These are phyloP conservation scores for Hystrix brachyura DNA, from an alignment of 2,113 vertebrate genomes.

Conservation along the genomic window DNA sequence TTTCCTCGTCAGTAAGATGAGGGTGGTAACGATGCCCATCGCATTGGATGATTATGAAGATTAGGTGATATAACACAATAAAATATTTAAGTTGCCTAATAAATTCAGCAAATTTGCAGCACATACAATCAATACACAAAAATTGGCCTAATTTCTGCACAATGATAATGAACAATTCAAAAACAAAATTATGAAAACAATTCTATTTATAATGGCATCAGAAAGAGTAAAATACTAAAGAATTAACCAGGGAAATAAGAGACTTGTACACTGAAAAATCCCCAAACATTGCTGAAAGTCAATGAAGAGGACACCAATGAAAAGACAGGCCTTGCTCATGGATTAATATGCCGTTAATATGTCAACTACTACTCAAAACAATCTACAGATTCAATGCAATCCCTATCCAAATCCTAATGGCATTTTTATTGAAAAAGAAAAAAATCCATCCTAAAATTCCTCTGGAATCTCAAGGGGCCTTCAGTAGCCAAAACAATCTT, in stretches of 20 bases:
- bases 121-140: neutral
- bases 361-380: neutral
- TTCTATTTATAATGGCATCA: neutral
- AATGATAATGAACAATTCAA: neutral
- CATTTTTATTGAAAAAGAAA: neutral
- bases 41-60: neutral
- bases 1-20: neutral
- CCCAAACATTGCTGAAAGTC: neutral
- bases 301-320: neutral
- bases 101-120: neutral
- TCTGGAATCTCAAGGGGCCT: neutral
- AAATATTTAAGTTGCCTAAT: conserved; percentile 43
- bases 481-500: neutral
- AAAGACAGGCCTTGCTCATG: neutral
- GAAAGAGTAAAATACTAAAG: neutral
- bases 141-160: neutral
- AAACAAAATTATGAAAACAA: neutral
- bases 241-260: neutral
- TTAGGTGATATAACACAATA: neutral
- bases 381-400: neutral
- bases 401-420: neutral
- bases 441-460: neutral
- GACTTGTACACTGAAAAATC: neutral
- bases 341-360: neutral
- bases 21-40: neutral